Conservation (phyloP, 2,888 invertebrate species). For the Eilema depressum region DNA sequence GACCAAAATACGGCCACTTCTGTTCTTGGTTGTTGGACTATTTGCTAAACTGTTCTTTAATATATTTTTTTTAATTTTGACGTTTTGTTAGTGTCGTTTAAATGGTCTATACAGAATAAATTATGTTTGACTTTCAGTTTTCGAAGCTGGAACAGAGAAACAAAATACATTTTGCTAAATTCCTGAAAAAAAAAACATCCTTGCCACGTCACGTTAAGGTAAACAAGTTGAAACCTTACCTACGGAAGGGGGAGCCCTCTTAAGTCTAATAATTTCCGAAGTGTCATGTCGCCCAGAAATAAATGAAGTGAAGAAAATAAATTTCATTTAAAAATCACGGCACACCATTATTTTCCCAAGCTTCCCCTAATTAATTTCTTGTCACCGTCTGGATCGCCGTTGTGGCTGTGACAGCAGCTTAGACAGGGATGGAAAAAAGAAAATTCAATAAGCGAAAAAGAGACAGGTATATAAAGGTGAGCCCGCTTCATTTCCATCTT, state of each 20-base stretch:
- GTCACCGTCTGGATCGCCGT: constrained; percentile 84
- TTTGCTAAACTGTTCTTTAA: too few relatives aligned
- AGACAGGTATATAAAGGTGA: constrained; percentile 73
- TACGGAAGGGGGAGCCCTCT: constrained; percentile 68
- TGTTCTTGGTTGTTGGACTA: too few relatives aligned
- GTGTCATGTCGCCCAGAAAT: constrained; percentile 84
- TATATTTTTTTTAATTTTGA: too few relatives aligned
- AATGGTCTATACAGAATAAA: too few relatives aligned
- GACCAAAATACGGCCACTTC: too few relatives aligned
- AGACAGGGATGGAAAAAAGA: constrained; percentile 59
- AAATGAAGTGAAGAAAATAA: constrained; percentile 86
- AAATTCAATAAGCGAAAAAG: constrained; percentile 36
- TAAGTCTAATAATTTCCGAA: constrained; percentile 84
- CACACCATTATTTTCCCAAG: constrained; percentile 83
- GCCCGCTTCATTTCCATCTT: constrained; percentile 84
- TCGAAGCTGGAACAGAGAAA: not conserved
- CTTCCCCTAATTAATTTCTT: constrained; percentile 87
- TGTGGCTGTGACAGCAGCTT: constrained; percentile 80
- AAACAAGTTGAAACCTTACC: constrained; percentile 74
- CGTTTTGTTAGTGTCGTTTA: too few relatives aligned
- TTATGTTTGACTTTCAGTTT: too few relatives aligned
- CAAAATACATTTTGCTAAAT: constrained; percentile 9
- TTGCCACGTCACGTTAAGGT: constrained; percentile 55
- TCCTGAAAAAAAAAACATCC: constrained; percentile 38
- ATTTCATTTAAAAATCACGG: constrained; percentile 87